Conservation (phyloP, 2,888 invertebrate species). For the Tinea trinotella region DNA sequence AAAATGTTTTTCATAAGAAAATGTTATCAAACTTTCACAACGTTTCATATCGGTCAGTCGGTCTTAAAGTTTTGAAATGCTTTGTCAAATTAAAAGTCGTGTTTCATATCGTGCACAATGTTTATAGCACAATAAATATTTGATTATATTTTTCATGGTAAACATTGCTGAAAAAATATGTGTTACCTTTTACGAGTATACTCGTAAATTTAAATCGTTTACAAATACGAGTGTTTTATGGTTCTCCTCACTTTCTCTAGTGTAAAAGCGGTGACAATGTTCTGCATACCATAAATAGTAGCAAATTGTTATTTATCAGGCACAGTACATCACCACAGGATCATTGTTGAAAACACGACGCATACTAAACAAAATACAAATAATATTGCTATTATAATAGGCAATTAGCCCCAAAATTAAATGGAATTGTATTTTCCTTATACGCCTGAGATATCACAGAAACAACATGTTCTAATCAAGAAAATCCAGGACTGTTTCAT, state of each 20-base stretch:
- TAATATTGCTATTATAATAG: no score
- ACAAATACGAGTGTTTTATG: conserved; percentile 7
- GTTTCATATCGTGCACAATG: conserved; percentile 6
- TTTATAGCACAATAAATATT: conserved; percentile 12
- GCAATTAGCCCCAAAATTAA: no score
- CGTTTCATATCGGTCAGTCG: neutral
- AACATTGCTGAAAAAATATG: conserved; percentile 3
- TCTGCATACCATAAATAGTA: conserved; percentile 4
- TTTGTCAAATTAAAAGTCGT: neutral
- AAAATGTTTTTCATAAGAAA: no score
- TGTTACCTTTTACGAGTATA: conserved; percentile 6
- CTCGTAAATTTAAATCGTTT: conserved; percentile 9
- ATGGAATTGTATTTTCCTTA: neutral
- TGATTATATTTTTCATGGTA: conserved; percentile 2
- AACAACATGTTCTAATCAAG: neutral
- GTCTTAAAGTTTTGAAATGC: neutral
- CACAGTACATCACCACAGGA: no score
- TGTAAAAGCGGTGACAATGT: conserved; percentile 8
- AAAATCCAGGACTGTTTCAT: neutral
- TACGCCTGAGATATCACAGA: neutral
- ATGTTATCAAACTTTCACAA: neutral
- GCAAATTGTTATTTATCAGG: no score
- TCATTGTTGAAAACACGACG: no score
- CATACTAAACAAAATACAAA: no score
- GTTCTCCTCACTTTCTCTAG: neutral